Conservation (phyloP, 2,113 vertebrate species). For the Catagonus wagneri region DNA sequence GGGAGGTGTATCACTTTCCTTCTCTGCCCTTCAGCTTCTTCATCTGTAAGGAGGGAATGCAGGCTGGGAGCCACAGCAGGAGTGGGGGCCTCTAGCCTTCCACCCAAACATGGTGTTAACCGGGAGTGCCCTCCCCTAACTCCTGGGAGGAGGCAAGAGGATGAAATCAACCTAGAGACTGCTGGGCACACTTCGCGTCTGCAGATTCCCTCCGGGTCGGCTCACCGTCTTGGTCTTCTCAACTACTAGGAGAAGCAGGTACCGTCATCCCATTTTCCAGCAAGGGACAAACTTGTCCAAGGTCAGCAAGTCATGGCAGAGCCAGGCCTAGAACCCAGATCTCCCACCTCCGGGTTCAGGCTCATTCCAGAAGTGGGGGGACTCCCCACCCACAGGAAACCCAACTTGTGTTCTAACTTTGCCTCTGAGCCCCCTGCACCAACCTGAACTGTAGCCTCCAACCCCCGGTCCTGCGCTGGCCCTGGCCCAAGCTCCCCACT, state of each 20-base stretch:
- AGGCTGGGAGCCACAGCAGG: not conserved
- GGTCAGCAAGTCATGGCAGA: not conserved
- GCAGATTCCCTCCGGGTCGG: not conserved
- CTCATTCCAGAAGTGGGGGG: not conserved
- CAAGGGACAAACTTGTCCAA: not conserved
- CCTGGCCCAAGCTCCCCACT: not conserved
- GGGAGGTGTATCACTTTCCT: not conserved
- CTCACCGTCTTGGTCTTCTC: not conserved
- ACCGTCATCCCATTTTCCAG: not conserved
- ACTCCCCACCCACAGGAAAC: not conserved
- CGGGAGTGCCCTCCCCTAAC: not conserved
- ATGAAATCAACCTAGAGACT: not conserved
- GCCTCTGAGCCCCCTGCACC: not conserved
- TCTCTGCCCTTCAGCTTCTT: not conserved
- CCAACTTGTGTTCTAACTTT: not conserved
- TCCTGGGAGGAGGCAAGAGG: not conserved
- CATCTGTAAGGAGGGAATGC: slow-evolving; percentile 3
- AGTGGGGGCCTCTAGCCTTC: not conserved
- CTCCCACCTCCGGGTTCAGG: not conserved
- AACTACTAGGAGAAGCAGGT: not conserved
- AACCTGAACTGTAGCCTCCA: not conserved
- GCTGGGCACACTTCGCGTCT: not conserved
- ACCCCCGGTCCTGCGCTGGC: not conserved
- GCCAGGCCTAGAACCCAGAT: not conserved
- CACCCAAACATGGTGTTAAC: not conserved